Conservation (phyloP, 2,888 invertebrate genomes). For the Danaus chrysippus region DNA sequence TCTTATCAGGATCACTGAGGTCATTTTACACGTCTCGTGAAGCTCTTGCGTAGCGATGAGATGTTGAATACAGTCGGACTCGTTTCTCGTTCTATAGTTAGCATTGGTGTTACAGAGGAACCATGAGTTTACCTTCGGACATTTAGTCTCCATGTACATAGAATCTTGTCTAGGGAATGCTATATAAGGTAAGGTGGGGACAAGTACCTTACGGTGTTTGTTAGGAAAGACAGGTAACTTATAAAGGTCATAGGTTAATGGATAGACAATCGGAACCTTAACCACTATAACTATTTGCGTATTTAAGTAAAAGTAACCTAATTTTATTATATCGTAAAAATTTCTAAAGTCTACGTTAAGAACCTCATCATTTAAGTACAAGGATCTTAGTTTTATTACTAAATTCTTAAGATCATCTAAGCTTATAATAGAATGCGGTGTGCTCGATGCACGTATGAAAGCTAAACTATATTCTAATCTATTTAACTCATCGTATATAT, state of each 20-base stretch:
- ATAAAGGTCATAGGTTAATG: too few relatives aligned
- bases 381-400: not conserved
- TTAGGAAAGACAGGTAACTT: slow-evolving; percentile 17
- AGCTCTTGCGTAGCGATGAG: too few relatives aligned
- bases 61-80: too few relatives aligned
- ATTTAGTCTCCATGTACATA: slow-evolving; percentile 36
- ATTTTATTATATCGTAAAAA: not conserved
- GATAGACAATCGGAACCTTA: not conserved
- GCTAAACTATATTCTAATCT: too few relatives aligned
- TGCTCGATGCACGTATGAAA: too few relatives aligned
- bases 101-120: slow-evolving; percentile 29
- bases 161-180: slow-evolving; percentile 27
- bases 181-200: slow-evolving; percentile 31
- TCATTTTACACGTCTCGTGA: too few relatives aligned
- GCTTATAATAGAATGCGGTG: too few relatives aligned
- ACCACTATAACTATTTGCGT: not conserved
- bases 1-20: too few relatives aligned
- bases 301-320: not conserved
- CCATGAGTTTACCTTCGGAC: slow-evolving; percentile 31
- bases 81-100: too few relatives aligned
- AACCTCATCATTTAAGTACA: slow-evolving; percentile 2
- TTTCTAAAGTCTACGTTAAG: too few relatives aligned
- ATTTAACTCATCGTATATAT: not conserved
- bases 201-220: slow-evolving; percentile 22
- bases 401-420: too few relatives aligned